Evolutionary conservation across 1,140 invertebrate species (phyloP).

Genomic region (Drusus annulatus): DNA sequence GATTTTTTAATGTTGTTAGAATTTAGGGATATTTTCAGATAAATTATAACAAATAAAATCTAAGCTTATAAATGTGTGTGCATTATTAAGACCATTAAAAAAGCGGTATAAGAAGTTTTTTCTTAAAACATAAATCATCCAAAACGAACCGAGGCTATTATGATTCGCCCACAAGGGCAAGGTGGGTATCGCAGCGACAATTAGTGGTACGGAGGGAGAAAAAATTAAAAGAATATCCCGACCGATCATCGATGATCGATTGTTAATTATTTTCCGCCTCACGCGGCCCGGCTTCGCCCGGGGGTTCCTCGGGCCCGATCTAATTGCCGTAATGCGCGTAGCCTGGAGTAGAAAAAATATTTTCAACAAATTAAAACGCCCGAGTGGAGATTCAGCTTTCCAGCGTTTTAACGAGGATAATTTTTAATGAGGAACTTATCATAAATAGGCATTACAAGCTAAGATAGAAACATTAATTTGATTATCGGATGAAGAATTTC

Average conservation of each 20-base stretch:
- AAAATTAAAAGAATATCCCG: slow-evolving; percentile 58
- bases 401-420: slow-evolving; percentile 17
- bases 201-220: slow-evolving; percentile 53
- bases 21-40: too few relatives aligned
- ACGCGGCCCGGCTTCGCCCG: neutral
- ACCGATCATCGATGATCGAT: slow-evolving; percentile 46
- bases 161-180: neutral
- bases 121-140: too few relatives aligned
- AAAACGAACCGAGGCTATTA: too few relatives aligned
- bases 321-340: slow-evolving; percentile 27
- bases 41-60: too few relatives aligned
- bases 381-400: slow-evolving; percentile 18
- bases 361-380: slow-evolving; percentile 37
- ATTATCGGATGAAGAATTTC: neutral
- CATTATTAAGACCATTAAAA: too few relatives aligned
- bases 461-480: neutral
- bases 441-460: slow-evolving; percentile 2
- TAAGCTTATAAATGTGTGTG: too few relatives aligned
- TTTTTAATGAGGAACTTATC: slow-evolving; percentile 32
- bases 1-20: too few relatives aligned
- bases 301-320: neutral
- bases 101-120: too few relatives aligned
- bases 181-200: slow-evolving; percentile 50
- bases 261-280: slow-evolving; percentile 54
- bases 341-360: neutral